Evolutionary conservation across 1,140 invertebrate species (phyloP).

Genomic region (Drosophila busckii): DNA sequence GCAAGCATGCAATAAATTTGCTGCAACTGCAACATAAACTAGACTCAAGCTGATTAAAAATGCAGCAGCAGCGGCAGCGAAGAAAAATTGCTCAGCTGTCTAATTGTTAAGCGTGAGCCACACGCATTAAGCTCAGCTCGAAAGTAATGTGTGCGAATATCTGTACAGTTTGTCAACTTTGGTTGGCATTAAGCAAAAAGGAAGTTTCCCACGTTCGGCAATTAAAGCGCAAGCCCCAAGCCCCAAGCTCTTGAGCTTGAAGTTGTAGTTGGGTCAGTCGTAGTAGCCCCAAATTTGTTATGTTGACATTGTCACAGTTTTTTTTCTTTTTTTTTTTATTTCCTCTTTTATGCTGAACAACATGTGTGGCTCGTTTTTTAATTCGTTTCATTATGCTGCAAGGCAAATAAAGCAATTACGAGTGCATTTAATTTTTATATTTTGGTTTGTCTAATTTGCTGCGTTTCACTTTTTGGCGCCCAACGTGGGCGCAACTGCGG

Average conservation of each 20-base stretch:
- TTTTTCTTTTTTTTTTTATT: slow-evolving; percentile 12
- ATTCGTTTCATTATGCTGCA: slow-evolving; percentile 65
- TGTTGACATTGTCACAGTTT: slow-evolving; percentile 37
- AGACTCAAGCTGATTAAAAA: slow-evolving; percentile 17
- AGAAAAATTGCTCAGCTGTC: slow-evolving; percentile 46
- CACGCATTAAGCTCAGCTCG: slow-evolving; percentile 48
- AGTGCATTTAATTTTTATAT: neutral
- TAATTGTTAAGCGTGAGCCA: slow-evolving; percentile 67
- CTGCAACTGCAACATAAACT: slow-evolving; percentile 52
- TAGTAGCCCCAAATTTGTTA: slow-evolving; percentile 14
- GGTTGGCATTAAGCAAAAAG: slow-evolving; percentile 30
- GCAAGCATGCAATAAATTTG: slow-evolving; percentile 64
- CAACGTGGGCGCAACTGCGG: no score
- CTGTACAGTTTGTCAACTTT: slow-evolving; percentile 41
- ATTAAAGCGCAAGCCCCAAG: slow-evolving; percentile 55
- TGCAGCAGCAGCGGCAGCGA: slow-evolving; percentile 8
- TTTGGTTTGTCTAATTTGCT: neutral
- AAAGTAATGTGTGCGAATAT: slow-evolving; percentile 7
- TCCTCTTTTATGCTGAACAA: slow-evolving; percentile 41
- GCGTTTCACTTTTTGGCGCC: slow-evolving; percentile 33
- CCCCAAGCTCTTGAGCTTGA: no score
- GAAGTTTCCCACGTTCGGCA: slow-evolving; percentile 63
- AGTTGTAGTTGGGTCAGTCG: no score
- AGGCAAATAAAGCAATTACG: slow-evolving; percentile 43
- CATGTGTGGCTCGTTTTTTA: slow-evolving; percentile 76